A percentile compares a stretch with the other conserved stretches of the same genome.
Evolutionary conservation across 2,113 vertebrate genomes (phyloP).

Genomic region (Ia io): DNA sequence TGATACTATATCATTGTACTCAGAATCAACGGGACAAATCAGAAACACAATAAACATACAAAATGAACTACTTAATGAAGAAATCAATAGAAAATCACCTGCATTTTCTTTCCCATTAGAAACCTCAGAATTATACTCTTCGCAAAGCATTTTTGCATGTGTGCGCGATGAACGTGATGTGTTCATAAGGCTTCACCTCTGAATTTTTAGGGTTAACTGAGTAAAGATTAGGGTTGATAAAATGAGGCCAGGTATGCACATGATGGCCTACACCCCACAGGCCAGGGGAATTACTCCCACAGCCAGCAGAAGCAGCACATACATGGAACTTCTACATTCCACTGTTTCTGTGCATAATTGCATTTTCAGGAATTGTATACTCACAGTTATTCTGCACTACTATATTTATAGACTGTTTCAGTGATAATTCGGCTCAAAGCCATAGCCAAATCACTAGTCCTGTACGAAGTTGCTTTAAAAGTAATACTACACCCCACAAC

Average conservation of each 20-base stretch:
- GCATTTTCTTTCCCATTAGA: background rate
- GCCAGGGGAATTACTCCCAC: background rate
- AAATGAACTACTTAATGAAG: background rate
- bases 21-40: background rate
- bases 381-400: background rate
- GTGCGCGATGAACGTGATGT: background rate
- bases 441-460: slow-evolving; percentile 28
- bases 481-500: background rate
- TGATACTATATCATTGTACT: background rate
- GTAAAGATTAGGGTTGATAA: background rate
- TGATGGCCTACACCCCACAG: background rate
- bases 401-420: slow-evolving; percentile 23
- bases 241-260: background rate
- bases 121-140: background rate
- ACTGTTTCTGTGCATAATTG: background rate
- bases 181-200: background rate
- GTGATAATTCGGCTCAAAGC: background rate
- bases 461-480: slow-evolving; percentile 41
- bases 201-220: background rate
- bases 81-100: background rate
- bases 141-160: background rate
- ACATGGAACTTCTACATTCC: background rate
- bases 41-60: background rate
- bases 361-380: slow-evolving; percentile 40
- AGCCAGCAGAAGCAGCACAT: background rate